These are phyloP conservation scores for Lithophane ornitopus DNA, from an alignment of 2,888 invertebrate genomes.

Conservation along the genomic window DNA sequence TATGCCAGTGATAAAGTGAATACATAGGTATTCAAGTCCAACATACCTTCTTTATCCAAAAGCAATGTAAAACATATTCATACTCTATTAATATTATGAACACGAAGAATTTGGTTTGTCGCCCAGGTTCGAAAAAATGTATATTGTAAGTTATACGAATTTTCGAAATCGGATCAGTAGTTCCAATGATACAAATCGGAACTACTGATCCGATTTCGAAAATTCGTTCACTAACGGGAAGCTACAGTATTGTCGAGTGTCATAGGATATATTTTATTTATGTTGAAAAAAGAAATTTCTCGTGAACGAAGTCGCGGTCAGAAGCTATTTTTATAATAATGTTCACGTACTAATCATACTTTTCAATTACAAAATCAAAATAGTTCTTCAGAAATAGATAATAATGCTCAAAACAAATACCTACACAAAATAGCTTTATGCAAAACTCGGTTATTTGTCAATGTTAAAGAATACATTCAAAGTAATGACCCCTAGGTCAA, in stretches of 20 bases:
- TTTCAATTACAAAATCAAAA: not conserved
- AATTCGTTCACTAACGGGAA: not conserved
- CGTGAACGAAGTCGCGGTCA: too few species aligned
- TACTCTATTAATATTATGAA: not conserved
- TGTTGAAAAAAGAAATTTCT: too few species aligned
- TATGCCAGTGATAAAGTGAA: not conserved
- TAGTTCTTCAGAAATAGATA: not conserved
- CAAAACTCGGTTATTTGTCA: not conserved
- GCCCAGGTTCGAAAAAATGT: too few species aligned
- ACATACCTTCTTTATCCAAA: not conserved
- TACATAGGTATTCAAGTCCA: not conserved
- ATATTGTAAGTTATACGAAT: too few species aligned
- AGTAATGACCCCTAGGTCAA: slow-evolving; percentile 8
- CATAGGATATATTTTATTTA: too few species aligned
- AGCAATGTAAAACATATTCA: not conserved
- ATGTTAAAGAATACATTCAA: slow-evolving; percentile 17
- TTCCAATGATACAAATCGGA: too few species aligned
- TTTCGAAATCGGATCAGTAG: too few species aligned
- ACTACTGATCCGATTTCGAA: too few species aligned
- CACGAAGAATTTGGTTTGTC: not conserved
- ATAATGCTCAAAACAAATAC: not conserved
- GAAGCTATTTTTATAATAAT: not conserved
- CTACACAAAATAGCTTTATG: not conserved
- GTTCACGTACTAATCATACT: not conserved
- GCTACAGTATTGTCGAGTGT: not conserved